These are phyloP conservation scores for Castor canadensis DNA, from an alignment of 2,113 vertebrate species.

Conservation along the genomic window DNA sequence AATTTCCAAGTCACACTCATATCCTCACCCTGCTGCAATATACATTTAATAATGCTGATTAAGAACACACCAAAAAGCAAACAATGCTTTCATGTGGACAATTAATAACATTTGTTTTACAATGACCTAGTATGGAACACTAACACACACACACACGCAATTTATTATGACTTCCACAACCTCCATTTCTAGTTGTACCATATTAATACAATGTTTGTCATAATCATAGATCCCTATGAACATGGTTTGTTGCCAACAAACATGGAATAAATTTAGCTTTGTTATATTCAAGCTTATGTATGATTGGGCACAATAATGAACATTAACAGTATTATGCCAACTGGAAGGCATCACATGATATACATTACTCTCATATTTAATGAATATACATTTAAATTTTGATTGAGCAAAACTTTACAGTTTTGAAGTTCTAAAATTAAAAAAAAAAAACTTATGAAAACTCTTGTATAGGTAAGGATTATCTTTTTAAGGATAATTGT, in stretches of 20 bases:
- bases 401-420: neutral
- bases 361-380: neutral
- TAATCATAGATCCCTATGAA: neutral
- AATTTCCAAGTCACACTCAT: neutral
- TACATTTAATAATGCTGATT: constrained; percentile 13
- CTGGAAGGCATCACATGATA: neutral
- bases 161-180: constrained; percentile 3
- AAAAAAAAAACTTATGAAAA: neutral
- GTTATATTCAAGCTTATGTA: neutral
- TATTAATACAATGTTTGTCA: neutral
- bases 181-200: neutral
- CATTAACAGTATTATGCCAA: constrained; percentile 12
- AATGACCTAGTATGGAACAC: neutral
- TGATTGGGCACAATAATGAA: constrained; percentile 8
- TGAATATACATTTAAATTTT: neutral
- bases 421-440: neutral
- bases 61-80: neutral
- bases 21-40: neutral
- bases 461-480: neutral
- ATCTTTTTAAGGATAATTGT: neutral
- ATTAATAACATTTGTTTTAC: constrained; percentile 44
- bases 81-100: neutral
- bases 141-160: neutral
- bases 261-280: constrained; percentile 18
- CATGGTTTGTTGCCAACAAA: constrained; percentile 44